Conservation (phyloP, 2,888 invertebrate genomes). For the Tenthredo amoena region DNA sequence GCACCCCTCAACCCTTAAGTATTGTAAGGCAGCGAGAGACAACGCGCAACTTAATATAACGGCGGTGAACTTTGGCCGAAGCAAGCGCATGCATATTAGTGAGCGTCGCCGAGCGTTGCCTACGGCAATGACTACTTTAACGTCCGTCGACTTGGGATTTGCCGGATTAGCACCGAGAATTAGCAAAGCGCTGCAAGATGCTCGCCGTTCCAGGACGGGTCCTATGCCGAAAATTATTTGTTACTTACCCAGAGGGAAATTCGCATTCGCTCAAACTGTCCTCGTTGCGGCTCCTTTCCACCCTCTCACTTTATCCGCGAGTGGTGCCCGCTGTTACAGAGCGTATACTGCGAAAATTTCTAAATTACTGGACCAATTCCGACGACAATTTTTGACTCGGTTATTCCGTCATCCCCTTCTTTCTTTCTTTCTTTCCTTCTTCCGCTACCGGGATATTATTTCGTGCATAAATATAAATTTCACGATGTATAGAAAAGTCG, state of each 20-base stretch:
- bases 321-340: conserved; percentile 11
- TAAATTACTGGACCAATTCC: conserved; percentile 23
- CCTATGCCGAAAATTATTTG: conserved; percentile 52
- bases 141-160: conserved; percentile 71
- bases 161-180: conserved; percentile 71
- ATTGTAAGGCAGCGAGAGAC: conserved; percentile 30
- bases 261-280: conserved; percentile 17
- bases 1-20: conserved; percentile 37
- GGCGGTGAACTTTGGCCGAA: conserved; percentile 66
- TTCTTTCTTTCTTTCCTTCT: background rate
- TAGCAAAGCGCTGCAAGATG: conserved; percentile 69
- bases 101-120: conserved; percentile 62
- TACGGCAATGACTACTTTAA: conserved; percentile 52
- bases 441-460: background rate
- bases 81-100: conserved; percentile 69
- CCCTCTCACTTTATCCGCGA: background rate
- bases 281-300: background rate
- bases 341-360: background rate
- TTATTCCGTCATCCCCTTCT: background rate
- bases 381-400: background rate
- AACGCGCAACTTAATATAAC: conserved; percentile 51
- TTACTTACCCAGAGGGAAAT: conserved; percentile 50
- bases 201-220: conserved; percentile 48
- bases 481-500: background rate
- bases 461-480: background rate